phyloP scores from a whole-genome alignment of 2,797 vertebrate genomes.

The Borostomias antarcticus region DNA sequence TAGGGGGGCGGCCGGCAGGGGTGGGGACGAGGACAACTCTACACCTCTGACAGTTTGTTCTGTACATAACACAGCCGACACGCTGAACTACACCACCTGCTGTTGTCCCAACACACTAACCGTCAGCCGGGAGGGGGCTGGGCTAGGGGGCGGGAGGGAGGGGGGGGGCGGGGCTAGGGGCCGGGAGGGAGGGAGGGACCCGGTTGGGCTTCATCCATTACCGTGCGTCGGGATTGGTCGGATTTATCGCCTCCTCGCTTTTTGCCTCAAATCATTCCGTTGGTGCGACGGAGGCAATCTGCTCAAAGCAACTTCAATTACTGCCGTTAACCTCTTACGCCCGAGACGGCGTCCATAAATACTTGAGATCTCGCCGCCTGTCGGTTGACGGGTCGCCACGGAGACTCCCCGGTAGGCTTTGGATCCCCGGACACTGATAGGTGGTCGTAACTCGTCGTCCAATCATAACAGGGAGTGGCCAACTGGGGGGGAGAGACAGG shows the following conservation, averaged over 20 bases:
- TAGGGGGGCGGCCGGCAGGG: conserved; percentile 16
- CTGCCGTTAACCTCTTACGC: conserved; percentile 14
- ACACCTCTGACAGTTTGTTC: conserved; percentile 42
- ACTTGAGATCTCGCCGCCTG: background rate
- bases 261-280: conserved; percentile 18
- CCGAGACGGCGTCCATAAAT: conserved; percentile 13
- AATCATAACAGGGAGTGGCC: conserved; percentile 7
- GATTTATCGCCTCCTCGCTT: conserved; percentile 9
- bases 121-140: conserved; percentile 11
- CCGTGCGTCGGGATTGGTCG: conserved; percentile 23
- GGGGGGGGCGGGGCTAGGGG: background rate
- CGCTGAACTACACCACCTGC: conserved; percentile 51
- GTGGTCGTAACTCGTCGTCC: background rate
- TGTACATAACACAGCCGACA: conserved; percentile 45
- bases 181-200: too few relatives aligned
- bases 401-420: background rate
- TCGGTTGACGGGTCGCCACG: background rate
- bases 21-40: background rate
- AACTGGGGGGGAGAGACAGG: conserved; percentile 20
- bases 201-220: conserved; percentile 22
- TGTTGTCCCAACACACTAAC: conserved; percentile 31
- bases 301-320: conserved; percentile 15
- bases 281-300: conserved; percentile 7
- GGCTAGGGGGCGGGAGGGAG: too few relatives aligned
- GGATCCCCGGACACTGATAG: background rate